phyloP scores from a whole-genome alignment of 2,888 invertebrate species.

The Pseudoips prasinana region DNA sequence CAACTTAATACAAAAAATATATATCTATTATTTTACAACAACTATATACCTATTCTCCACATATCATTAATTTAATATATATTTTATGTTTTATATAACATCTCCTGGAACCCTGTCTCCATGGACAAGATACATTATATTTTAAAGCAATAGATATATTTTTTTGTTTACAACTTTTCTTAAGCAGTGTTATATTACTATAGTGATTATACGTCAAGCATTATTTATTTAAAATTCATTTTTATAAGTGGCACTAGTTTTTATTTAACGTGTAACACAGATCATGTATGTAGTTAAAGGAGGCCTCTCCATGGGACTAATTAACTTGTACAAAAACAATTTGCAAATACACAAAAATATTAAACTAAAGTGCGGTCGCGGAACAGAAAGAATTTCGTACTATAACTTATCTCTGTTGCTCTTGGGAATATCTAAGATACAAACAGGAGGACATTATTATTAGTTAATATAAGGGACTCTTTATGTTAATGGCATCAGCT shows the following conservation, averaged over 20 bases:
- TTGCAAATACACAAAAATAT: no score
- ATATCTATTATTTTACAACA: slow-evolving; percentile 60
- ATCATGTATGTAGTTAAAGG: no score
- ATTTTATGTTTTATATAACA: slow-evolving; percentile 34
- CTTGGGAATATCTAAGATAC: no score
- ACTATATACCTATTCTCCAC: slow-evolving; percentile 37
- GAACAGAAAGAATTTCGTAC: no score
- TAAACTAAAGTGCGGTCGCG: no score
- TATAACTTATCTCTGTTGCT: no score
- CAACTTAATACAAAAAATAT: slow-evolving; percentile 64
- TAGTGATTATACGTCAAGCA: slow-evolving; percentile 28
- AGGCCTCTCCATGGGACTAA: no score
- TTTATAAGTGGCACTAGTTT: slow-evolving; percentile 33
- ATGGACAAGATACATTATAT: slow-evolving; percentile 40
- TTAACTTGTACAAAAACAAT: no score
- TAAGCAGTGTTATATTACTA: slow-evolving; percentile 39
- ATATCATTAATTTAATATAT: slow-evolving; percentile 32
- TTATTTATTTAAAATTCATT: slow-evolving; percentile 16
- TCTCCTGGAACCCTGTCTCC: slow-evolving; percentile 39
- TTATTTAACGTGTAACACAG: slow-evolving; percentile 6
- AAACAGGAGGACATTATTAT: no score
- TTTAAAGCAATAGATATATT: slow-evolving; percentile 25
- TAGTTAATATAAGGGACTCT: no score
- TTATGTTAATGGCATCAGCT: no score
- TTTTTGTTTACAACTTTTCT: slow-evolving; percentile 44